phyloP scores from a whole-genome alignment of 2,888 invertebrate genomes.

The Halictus ligatus region DNA sequence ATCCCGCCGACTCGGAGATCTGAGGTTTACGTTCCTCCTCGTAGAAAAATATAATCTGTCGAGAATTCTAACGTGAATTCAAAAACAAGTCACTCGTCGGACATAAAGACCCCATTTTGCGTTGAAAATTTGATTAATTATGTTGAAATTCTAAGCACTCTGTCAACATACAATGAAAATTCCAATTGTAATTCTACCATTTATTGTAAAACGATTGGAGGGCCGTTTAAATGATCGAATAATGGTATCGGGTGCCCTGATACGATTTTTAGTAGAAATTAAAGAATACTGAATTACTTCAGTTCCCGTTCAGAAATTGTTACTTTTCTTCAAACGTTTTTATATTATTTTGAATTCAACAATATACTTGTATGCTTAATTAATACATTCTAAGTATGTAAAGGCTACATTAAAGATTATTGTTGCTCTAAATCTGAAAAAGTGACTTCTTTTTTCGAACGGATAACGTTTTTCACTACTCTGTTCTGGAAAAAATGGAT shows the following conservation, averaged over 20 bases:
- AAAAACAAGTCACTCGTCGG: not conserved
- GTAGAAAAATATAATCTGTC: not conserved
- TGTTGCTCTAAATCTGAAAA: too few relatives aligned
- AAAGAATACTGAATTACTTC: not conserved
- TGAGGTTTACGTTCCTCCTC: not conserved
- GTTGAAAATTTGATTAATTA: not conserved
- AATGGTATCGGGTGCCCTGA: not conserved
- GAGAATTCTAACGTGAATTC: not conserved
- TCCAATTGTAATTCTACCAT: not conserved
- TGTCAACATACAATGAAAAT: not conserved
- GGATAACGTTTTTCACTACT: too few relatives aligned
- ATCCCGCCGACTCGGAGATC: not conserved
- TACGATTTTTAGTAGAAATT: not conserved
- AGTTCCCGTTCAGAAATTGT: too few relatives aligned
- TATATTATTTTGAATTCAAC: too few relatives aligned
- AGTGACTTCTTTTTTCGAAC: too few relatives aligned
- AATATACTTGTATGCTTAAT: too few relatives aligned
- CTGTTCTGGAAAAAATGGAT: too few relatives aligned
- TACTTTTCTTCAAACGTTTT: too few relatives aligned
- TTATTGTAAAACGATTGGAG: not conserved
- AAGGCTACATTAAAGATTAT: too few relatives aligned
- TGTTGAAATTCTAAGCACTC: not conserved
- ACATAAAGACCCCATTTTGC: not conserved
- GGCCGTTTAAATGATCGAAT: not conserved
- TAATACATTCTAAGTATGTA: too few relatives aligned